Percentiles rank a stretch among this genome's conserved stretches.
Evolutionary conservation across 1,140 invertebrate species (phyloP).

Genomic region (Diorhabda elongata): DNA sequence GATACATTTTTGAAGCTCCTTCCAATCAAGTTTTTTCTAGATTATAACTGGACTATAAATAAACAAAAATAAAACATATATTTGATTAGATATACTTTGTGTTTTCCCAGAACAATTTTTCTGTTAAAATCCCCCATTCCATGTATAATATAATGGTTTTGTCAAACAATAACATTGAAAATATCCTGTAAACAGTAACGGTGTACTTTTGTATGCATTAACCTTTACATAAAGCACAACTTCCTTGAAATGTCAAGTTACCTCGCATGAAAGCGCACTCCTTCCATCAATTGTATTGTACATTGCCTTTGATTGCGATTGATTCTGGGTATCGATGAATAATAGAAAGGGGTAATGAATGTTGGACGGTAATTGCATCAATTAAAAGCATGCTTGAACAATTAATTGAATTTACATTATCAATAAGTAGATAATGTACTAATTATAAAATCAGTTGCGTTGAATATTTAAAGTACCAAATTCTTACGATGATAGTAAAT

Average conservation of each 20-base stretch:
- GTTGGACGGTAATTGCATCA: slow-evolving; percentile 9
- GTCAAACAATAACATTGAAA: background rate
- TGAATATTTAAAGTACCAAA: too few relatives aligned
- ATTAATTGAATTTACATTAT: background rate
- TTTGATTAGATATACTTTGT: too few relatives aligned
- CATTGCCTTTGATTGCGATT: background rate
- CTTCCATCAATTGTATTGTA: background rate
- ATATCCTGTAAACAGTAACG: background rate
- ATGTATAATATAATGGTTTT: too few relatives aligned
- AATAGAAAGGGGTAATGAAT: slow-evolving; percentile 8
- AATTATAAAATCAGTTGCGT: too few relatives aligned
- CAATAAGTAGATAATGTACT: too few relatives aligned
- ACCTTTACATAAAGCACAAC: background rate
- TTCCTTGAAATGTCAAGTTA: slow-evolving; percentile 1
- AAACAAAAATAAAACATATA: too few relatives aligned
- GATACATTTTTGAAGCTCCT: too few relatives aligned
- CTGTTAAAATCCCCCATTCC: too few relatives aligned
- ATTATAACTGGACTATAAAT: too few relatives aligned
- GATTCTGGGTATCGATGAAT: slow-evolving; percentile 4
- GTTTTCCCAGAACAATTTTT: too few relatives aligned
- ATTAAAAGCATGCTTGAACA: slow-evolving; percentile 5
- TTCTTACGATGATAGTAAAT: too few relatives aligned
- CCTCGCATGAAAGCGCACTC: background rate
- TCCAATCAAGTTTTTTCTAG: too few relatives aligned
- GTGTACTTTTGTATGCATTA: background rate